Conservation (phyloP, 1,140 invertebrate species). For the Drosophila athabasca region DNA sequence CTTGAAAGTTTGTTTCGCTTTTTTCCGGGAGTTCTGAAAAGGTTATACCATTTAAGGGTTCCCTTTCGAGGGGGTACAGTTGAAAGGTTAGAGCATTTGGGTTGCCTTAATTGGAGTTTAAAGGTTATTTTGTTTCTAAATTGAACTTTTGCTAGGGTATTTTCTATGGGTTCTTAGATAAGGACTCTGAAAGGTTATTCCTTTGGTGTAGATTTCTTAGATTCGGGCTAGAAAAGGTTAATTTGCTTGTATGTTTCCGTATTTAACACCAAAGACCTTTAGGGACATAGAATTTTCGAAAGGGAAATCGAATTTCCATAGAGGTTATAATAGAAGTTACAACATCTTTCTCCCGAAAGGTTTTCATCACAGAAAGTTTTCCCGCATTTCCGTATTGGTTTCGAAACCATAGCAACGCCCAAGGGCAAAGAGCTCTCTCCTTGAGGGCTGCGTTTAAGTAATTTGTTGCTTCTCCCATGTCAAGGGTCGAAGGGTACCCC, state of each 20-base stretch:
- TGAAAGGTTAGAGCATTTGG: constrained; percentile 19
- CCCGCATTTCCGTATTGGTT: too few relatives aligned
- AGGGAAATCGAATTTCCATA: too few relatives aligned
- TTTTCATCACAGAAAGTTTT: too few relatives aligned
- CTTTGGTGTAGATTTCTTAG: constrained; percentile 8
- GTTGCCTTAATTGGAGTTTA: constrained; percentile 22
- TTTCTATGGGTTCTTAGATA: not conserved
- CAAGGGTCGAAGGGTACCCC: constrained; percentile 7
- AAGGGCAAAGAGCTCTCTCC: too few relatives aligned
- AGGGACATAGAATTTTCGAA: too few relatives aligned
- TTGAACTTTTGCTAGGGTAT: constrained; percentile 25
- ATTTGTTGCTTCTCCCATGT: constrained; percentile 19
- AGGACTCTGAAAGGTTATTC: constrained; percentile 28
- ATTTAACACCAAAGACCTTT: too few relatives aligned
- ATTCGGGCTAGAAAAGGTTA: too few relatives aligned
- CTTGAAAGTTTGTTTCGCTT: constrained; percentile 39
- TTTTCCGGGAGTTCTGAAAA: constrained; percentile 14
- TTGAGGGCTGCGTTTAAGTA: not conserved
- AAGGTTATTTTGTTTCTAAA: constrained; percentile 33
- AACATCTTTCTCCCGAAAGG: too few relatives aligned
- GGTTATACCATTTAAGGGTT: constrained; percentile 11
- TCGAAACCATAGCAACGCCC: too few relatives aligned
- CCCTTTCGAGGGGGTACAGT: not conserved
- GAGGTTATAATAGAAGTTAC: too few relatives aligned
- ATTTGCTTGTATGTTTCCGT: too few relatives aligned